Conservation (phyloP, 2,797 vertebrate genomes). For the Anguilla marmorata region DNA sequence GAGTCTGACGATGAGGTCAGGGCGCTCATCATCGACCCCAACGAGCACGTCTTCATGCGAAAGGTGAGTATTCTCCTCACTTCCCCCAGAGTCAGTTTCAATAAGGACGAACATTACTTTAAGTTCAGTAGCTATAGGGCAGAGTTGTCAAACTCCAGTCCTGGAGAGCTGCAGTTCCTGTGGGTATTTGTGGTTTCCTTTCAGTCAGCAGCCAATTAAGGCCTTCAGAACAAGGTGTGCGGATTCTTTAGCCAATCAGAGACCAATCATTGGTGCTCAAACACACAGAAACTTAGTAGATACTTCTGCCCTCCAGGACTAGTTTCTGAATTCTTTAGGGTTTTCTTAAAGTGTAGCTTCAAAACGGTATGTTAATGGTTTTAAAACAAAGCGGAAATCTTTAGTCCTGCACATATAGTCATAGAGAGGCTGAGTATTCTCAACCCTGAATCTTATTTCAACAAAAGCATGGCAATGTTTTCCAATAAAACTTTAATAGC, state of each 20-base stretch:
- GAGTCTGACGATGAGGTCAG: conserved; percentile 84
- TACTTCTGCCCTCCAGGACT: no score
- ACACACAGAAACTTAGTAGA: no score
- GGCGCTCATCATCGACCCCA: conserved; percentile 79
- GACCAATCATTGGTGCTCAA: no score
- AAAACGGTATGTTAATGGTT: not conserved
- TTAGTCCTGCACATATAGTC: conserved; percentile 43
- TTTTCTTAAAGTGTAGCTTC: not conserved
- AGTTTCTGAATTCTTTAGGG: no score
- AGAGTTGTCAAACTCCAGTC: no score
- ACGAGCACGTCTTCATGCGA: conserved; percentile 75
- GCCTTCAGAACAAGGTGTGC: no score
- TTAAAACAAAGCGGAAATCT: not conserved
- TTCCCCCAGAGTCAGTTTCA: not conserved
- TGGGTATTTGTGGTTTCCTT: no score
- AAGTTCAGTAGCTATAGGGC: no score
- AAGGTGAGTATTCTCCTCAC: conserved; percentile 66
- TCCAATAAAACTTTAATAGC: not conserved
- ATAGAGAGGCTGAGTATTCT: conserved; percentile 72
- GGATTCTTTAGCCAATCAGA: no score
- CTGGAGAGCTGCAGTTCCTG: no score
- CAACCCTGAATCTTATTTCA: not conserved
- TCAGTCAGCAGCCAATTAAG: no score
- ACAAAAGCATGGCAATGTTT: not conserved
- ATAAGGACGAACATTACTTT: not conserved